phyloP scores from a whole-genome alignment of 2,797 vertebrate genomes.

The Chiroxiphia lanceolata region DNA sequence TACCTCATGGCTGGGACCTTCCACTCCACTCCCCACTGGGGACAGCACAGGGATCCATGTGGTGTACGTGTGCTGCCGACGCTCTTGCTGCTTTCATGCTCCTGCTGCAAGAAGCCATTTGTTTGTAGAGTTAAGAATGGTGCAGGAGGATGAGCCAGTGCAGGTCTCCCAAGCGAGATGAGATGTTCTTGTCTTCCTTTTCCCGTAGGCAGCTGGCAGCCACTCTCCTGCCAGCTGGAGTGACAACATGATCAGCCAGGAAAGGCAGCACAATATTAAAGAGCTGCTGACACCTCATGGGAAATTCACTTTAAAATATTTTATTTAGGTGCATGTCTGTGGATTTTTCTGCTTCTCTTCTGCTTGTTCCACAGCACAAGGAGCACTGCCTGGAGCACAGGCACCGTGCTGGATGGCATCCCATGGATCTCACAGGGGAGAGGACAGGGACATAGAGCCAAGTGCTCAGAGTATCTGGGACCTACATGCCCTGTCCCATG shows the following conservation, averaged over 20 bases:
- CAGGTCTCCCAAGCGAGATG: not conserved
- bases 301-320: not conserved
- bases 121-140: not conserved
- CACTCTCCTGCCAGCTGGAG: slow-evolving; percentile 12
- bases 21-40: accelerated
- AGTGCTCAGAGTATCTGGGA: not conserved
- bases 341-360: not conserved
- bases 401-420: not conserved
- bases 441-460: not conserved
- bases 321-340: not conserved
- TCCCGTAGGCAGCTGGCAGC: slow-evolving; percentile 26
- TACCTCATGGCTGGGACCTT: not conserved
- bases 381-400: not conserved
- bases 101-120: not conserved
- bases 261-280: not conserved
- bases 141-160: not conserved
- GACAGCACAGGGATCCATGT: not conserved
- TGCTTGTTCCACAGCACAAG: not conserved
- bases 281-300: not conserved
- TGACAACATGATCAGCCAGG: not conserved
- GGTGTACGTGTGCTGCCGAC: accelerated
- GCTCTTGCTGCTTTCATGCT: not conserved
- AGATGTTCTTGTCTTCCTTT: not conserved
- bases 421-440: accelerated
- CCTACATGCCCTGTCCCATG: accelerated